These are phyloP conservation scores for Alouatta palliata DNA, from an alignment of 2,113 vertebrate genomes.

Conservation along the genomic window DNA sequence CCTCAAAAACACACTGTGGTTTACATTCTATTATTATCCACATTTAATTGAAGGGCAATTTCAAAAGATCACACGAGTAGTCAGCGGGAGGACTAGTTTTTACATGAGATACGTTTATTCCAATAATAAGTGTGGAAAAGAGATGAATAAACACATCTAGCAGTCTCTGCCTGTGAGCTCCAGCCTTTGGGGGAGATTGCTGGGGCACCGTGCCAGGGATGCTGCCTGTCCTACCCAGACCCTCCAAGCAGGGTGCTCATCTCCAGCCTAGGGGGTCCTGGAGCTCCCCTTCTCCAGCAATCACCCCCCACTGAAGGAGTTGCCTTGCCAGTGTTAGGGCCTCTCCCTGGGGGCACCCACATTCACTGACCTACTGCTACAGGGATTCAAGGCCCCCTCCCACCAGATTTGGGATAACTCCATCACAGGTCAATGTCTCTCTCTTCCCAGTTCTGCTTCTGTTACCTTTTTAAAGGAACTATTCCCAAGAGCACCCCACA, in stretches of 20 bases:
- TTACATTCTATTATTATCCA: no score
- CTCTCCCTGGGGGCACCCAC: rapidly evolving
- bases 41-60: no score
- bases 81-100: neutral
- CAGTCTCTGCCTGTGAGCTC: neutral
- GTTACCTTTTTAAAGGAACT: no score
- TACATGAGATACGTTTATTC: neutral
- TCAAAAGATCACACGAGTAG: neutral
- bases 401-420: rapidly evolving
- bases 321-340: rapidly evolving
- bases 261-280: no score
- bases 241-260: rapidly evolving
- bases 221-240: rapidly evolving
- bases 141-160: rapidly evolving
- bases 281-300: neutral
- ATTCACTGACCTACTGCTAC: no score
- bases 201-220: rapidly evolving
- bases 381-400: neutral
- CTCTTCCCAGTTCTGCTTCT: neutral
- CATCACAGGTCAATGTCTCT: no score
- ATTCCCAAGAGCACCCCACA: neutral
- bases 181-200: neutral
- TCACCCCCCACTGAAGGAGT: neutral
- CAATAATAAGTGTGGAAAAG: neutral
- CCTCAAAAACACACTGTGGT: neutral